Evolutionary conservation across 2,113 vertebrate species (phyloP).

Genomic region (Cinclus mexicanus): DNA sequence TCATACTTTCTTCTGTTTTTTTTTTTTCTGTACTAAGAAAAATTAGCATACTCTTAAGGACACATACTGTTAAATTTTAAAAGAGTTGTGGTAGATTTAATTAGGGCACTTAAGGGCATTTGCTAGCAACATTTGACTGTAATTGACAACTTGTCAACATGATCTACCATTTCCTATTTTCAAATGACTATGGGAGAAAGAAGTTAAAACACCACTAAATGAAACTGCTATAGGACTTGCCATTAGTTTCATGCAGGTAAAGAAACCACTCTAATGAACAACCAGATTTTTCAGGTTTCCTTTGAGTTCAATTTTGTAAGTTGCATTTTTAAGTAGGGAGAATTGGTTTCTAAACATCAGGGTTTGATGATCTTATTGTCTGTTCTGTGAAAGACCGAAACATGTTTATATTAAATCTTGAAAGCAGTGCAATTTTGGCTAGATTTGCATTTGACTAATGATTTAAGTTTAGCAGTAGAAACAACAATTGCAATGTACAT

Average conservation of each 20-base stretch:
- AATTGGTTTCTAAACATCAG: not conserved
- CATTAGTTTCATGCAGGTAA: not conserved
- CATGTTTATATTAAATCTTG: not conserved
- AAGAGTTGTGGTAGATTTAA: slow-evolving; percentile 62
- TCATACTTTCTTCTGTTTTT: not conserved
- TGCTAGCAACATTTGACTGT: slow-evolving; percentile 59
- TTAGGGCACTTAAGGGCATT: slow-evolving; percentile 31
- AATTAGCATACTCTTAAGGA: slow-evolving; percentile 39
- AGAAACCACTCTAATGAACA: not conserved
- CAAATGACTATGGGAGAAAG: slow-evolving; percentile 38
- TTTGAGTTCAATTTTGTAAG: not conserved
- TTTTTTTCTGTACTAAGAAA: not conserved
- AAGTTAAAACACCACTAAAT: slow-evolving; percentile 21
- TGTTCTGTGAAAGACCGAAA: not conserved
- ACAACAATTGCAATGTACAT: not conserved
- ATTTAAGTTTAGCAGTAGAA: not conserved
- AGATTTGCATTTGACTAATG: not conserved
- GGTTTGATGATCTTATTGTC: not conserved
- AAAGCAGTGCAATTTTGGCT: not conserved
- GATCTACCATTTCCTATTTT: slow-evolving; percentile 59
- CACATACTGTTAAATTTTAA: slow-evolving; percentile 44
- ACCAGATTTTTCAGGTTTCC: not conserved
- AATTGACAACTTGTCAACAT: slow-evolving; percentile 54
- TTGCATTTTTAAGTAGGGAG: not conserved
- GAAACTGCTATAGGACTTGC: not conserved